phyloP scores from a whole-genome alignment of 2,113 vertebrate genomes.

The Caranx melampygus region DNA sequence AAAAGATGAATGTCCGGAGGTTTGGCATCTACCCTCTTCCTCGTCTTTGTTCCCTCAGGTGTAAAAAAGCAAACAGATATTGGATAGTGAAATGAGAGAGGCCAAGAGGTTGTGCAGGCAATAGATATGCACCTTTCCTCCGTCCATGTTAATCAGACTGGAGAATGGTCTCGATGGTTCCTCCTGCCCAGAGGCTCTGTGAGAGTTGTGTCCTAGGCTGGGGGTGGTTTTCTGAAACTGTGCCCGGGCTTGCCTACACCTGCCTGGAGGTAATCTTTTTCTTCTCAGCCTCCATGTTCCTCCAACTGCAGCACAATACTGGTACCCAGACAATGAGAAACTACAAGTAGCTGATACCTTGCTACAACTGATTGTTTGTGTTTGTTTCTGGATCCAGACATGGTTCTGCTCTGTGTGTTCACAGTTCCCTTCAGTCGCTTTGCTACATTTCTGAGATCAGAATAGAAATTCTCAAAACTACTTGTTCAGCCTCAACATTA shows the following conservation, averaged over 20 bases:
- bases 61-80: conserved; percentile 31
- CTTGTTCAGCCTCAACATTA: not conserved
- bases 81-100: conserved; percentile 46
- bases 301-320: conserved; percentile 20
- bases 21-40: not conserved
- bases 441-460: not conserved
- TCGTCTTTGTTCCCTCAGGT: conserved; percentile 30
- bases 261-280: conserved; percentile 53
- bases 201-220: conserved; percentile 61
- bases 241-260: conserved; percentile 47
- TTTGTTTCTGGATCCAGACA: conserved; percentile 22
- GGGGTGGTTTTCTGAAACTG: conserved; percentile 57
- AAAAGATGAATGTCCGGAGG: conserved; percentile 50
- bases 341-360: conserved; percentile 23
- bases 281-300: conserved; percentile 10
- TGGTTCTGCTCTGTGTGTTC: conserved; percentile 16
- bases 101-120: conserved; percentile 43
- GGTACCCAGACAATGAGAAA: not conserved
- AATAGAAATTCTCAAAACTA: not conserved
- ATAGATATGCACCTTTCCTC: conserved; percentile 45
- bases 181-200: conserved; percentile 37
- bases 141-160: conserved; percentile 56
- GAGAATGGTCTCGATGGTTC: conserved; percentile 47
- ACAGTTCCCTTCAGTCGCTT: not conserved
- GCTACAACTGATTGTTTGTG: conserved; percentile 15